phyloP scores from a whole-genome alignment of 2,888 invertebrate species.

The Ophion ventricosus region DNA sequence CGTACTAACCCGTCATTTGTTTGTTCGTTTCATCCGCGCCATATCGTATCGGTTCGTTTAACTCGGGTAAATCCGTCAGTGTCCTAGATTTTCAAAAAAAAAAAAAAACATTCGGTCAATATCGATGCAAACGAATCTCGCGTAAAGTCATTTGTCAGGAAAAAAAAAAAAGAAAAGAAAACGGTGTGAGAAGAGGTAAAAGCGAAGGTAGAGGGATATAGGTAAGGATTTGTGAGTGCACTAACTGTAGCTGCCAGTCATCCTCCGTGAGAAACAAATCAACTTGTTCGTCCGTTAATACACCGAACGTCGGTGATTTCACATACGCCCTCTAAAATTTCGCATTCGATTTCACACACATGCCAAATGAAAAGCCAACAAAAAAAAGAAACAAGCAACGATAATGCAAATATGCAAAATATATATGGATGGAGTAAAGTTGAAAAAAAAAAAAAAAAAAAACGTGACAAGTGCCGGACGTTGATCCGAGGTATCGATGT shows the following conservation, averaged over 20 bases:
- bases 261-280: constrained; percentile 45
- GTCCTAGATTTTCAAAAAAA: constrained; percentile 8
- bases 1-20: constrained; percentile 14
- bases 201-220: background rate
- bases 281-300: constrained; percentile 58
- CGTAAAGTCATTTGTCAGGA: background rate
- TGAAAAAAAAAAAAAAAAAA: background rate
- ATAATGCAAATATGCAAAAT: too few species aligned
- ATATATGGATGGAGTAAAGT: background rate
- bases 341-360: constrained; percentile 8
- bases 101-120: background rate
- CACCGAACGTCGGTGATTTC: constrained; percentile 63
- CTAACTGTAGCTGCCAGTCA: constrained; percentile 26
- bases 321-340: constrained; percentile 39
- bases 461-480: background rate
- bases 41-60: constrained; percentile 28
- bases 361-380: constrained; percentile 28
- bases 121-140: background rate
- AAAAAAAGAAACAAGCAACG: background rate
- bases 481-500: background rate
- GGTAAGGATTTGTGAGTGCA: constrained; percentile 21
- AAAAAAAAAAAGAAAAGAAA: too few species aligned
- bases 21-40: background rate
- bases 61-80: background rate
- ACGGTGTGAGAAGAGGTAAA: background rate